Evolutionary conservation across 2,113 vertebrate genomes (phyloP).

Genomic region (Prochilodus magdalenae): DNA sequence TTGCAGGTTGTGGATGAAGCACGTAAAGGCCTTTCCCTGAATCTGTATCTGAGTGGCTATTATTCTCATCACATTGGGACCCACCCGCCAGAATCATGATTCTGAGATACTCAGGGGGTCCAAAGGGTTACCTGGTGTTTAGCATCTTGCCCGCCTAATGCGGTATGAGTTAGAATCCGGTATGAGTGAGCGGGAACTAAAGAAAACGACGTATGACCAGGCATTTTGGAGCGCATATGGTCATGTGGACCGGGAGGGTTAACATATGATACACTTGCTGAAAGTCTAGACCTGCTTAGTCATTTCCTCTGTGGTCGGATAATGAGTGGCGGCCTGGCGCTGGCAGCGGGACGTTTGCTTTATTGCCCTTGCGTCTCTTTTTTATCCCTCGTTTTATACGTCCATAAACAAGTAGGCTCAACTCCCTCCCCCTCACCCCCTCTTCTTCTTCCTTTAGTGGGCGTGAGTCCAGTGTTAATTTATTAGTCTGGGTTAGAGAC

Average conservation of each 20-base stretch:
- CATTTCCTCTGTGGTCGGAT: conserved; percentile 4
- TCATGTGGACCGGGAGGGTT: background rate
- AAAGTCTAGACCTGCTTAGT: conserved; percentile 6
- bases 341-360: conserved; percentile 1
- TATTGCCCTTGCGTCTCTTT: conserved; percentile 25
- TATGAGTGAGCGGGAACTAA: too few species aligned
- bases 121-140: too few species aligned
- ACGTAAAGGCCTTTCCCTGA: too few species aligned
- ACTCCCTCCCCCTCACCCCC: too few species aligned
- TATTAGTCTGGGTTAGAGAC: conserved; percentile 25
- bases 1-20: too few species aligned
- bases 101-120: too few species aligned
- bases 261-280: conserved; percentile 9
- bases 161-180: too few species aligned
- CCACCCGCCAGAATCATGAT: too few species aligned
- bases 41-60: too few species aligned
- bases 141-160: too few species aligned
- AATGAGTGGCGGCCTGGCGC: background rate
- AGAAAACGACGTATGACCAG: background rate
- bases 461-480: conserved; percentile 19
- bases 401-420: background rate
- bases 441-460: conserved; percentile 3
- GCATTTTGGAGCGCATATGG: background rate
- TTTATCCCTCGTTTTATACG: conserved; percentile 20
- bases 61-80: too few species aligned